Conservation (phyloP, 2,797 vertebrate genomes). For the Lutjanus argentimaculatus region DNA sequence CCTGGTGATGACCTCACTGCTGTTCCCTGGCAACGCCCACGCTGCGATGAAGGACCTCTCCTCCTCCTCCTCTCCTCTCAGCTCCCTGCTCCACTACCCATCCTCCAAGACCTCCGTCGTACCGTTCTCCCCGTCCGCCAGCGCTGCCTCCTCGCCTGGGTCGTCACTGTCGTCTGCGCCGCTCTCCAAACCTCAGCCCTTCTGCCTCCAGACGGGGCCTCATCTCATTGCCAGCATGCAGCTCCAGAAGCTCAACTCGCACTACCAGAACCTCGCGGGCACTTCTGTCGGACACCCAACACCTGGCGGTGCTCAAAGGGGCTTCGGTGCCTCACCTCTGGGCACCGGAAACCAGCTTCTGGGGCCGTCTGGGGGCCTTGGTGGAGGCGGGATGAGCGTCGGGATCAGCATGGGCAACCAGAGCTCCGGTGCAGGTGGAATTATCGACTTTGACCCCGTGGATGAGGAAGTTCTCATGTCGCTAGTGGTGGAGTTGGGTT, state of each 20-base stretch:
- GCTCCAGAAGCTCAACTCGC: slow-evolving; percentile 90
- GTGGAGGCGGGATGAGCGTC: slow-evolving; percentile 55
- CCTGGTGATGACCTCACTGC: slow-evolving; percentile 86
- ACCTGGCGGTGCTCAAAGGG: slow-evolving; percentile 60
- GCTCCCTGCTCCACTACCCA: slow-evolving; percentile 83
- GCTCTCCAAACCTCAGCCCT: slow-evolving; percentile 83
- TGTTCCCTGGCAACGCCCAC: slow-evolving; percentile 74
- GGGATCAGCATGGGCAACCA: slow-evolving; percentile 72
- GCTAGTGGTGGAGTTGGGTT: slow-evolving; percentile 90
- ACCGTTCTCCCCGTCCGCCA: slow-evolving; percentile 78
- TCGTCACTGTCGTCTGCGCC: slow-evolving; percentile 62
- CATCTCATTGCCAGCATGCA: slow-evolving; percentile 89
- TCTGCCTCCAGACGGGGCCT: slow-evolving; percentile 83
- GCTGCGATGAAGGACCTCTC: slow-evolving; percentile 85
- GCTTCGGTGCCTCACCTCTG: slow-evolving; percentile 58
- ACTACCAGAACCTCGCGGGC: slow-evolving; percentile 84
- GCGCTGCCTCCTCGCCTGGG: slow-evolving; percentile 50
- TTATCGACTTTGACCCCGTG: slow-evolving; percentile 88
- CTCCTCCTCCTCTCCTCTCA: slow-evolving; percentile 79
- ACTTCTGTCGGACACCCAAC: slow-evolving; percentile 56
- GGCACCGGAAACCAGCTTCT: slow-evolving; percentile 67
- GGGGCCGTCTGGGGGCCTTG: slow-evolving; percentile 64
- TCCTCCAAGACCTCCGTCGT: slow-evolving; percentile 79
- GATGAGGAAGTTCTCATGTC: slow-evolving; percentile 91
- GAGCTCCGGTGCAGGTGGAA: slow-evolving; percentile 64